Evolutionary conservation across 2,888 invertebrate genomes (phyloP), one percentile per base, ranked within the genome.

Genomic region (Zhuqinia jingwanae): DNA sequence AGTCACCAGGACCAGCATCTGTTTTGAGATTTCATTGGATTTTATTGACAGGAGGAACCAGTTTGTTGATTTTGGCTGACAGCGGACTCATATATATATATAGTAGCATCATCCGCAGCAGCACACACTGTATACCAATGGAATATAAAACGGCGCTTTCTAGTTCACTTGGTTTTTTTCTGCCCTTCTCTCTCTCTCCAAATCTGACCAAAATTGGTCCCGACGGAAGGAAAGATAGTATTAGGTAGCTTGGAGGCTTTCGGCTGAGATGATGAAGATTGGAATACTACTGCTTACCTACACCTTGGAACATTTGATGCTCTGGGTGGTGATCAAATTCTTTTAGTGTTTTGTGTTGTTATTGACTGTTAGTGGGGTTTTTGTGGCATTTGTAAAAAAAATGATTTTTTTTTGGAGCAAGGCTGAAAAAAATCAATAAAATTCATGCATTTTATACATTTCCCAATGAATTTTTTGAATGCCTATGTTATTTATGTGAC

Each of bases 21-120:
- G 53, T 56, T 42, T 56, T 68, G 56, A 56, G 22, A 70, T 81
- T 58, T 70, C 80, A 70, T 81, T 58, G 56, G 30, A 53, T 70
- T 81, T 81, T 81, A 81, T 81, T 81, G 80, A 73, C 73, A 73
- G 73, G 50, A 73, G 56, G 25, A 81, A 47, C 36, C 47, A 68
- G 63, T 81, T 81, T 81, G 80, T 81, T 81, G 80, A 81, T 81
- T 81, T 70, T 70, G 25, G 70, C 80, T 81, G 80, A 81, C 80
- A 70, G 73, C 73, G 13, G 22, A 50, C 11, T 50, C 27, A n/a
- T n/a, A n/a, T n/a, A n/a, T n/a, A n/a, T n/a, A n/a, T n/a, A n/a
- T n/a, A n/a, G n/a, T n/a, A n/a, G n/a, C n/a, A n/a, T n/a, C n/a
- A n/a, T n/a, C 50, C 50, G 8, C 20, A 70, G 1, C 25, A 45